Base-by-base conservation (phyloP, 1,140 invertebrate genomes). In the Drosophila kanapiae region DNA sequence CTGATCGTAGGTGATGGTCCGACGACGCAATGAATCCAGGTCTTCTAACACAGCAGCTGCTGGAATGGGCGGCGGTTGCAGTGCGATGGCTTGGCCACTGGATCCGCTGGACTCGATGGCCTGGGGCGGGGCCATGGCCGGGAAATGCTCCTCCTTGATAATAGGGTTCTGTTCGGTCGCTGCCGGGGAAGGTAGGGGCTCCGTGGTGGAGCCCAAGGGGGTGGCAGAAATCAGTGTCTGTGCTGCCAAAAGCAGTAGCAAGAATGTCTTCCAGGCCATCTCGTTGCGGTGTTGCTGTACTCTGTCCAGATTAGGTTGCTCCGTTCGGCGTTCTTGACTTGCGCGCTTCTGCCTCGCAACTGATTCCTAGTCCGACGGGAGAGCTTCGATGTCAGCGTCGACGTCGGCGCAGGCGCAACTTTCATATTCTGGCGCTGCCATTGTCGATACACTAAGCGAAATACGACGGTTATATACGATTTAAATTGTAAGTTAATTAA, bases 1-100 rank as follows among this genome's bases (percentile, higher is more conserved):
- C 84, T 95, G 94, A 82, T 95, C 94, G 82, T 94, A 95, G 51
- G 92, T 93, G 13, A 93, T 37, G 0, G 91, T 45, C 11, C 91
- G 85, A 1, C 91, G 87, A 43, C 71, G 78, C 61, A 70, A 11
- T n/a, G 43, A 58, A 10, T 90, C 74, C 8, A 18, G n/a, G 3
- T 70, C 40, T 9, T 54, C 43, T 71, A 35, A 18, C 18, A 6
- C 29, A 0, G 10, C 49, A 2, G 49, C 42, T 4, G 43, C 27
- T 43, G 45, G 68, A 48, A 33, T 37, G 5, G 70, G 38, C 6
- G 64, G 64, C 0, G 80, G 84, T 16, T 76, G 80, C 33, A 85
- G 47, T 0, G 56, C 37, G 6, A 54, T 58, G 5, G 78, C 58
- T 13, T 82, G 63, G 10, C 62, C 63, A 65, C 61, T 13, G 57